phyloP scores from a whole-genome alignment of 2,888 invertebrate species.

The Tillus elongatus region DNA sequence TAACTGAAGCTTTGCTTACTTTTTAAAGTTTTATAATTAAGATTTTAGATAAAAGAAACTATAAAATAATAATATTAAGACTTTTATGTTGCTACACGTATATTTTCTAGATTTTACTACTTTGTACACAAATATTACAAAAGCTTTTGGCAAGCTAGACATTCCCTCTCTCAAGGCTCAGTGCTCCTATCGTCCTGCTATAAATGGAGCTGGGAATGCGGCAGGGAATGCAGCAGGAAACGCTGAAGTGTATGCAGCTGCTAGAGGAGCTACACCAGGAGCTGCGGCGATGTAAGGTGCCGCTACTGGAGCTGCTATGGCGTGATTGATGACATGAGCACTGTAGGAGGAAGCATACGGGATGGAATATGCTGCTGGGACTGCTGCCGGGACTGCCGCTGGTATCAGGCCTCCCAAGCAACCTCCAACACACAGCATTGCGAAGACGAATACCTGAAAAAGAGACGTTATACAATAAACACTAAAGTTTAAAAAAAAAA shows the following conservation, averaged over 20 bases:
- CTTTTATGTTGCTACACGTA: no score
- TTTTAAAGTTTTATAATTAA: no score
- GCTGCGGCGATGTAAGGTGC: slow-evolving; percentile 35
- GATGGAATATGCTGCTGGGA: slow-evolving; percentile 52
- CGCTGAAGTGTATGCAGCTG: slow-evolving; percentile 23
- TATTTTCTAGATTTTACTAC: no score
- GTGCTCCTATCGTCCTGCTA: neutral
- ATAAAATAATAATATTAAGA: no score
- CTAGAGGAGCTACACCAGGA: slow-evolving; percentile 27
- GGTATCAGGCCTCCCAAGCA: slow-evolving; percentile 33
- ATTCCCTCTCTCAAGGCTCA: no score
- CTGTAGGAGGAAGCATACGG: slow-evolving; percentile 70
- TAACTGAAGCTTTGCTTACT: no score
- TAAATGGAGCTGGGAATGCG: neutral
- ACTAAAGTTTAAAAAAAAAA: no score
- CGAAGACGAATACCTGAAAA: neutral
- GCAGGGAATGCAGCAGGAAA: neutral
- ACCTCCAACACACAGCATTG: slow-evolving; percentile 9
- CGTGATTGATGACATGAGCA: slow-evolving; percentile 66
- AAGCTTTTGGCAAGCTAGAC: no score
- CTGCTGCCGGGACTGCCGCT: slow-evolving; percentile 33
- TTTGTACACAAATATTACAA: no score
- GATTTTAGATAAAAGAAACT: no score
- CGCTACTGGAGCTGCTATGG: slow-evolving; percentile 57
- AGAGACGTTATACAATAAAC: no score